Evolutionary conservation across 2,113 vertebrate species (phyloP).

Genomic region (Phyllopteryx taeniolatus): DNA sequence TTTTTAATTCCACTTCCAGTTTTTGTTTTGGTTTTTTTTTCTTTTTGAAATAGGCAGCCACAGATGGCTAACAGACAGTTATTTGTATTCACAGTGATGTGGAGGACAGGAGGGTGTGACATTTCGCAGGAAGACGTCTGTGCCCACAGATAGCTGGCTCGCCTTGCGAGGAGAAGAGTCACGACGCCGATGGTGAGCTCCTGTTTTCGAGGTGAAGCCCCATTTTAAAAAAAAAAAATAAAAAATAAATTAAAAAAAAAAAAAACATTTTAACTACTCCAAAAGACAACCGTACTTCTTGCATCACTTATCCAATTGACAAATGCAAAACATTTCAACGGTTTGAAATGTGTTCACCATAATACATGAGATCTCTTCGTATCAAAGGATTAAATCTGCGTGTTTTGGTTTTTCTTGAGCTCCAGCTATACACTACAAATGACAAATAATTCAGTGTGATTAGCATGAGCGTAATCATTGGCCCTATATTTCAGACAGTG

Average conservation of each 20-base stretch:
- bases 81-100: slow-evolving; percentile 65
- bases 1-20: neutral
- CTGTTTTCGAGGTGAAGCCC: neutral
- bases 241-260: neutral
- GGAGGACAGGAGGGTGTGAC: slow-evolving; percentile 68
- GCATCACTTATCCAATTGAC: too few relatives aligned
- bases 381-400: neutral
- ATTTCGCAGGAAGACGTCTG: slow-evolving; percentile 70
- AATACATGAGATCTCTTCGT: neutral
- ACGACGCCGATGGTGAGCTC: neutral
- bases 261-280: neutral
- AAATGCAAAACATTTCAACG: too few relatives aligned
- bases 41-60: slow-evolving; percentile 19
- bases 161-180: slow-evolving; percentile 31
- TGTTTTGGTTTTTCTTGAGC: neutral
- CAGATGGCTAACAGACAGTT: slow-evolving; percentile 75
- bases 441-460: too few relatives aligned
- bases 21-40: neutral
- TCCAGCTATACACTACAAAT: neutral
- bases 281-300: too few relatives aligned
- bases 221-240: neutral
- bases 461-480: neutral
- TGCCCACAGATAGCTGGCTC: slow-evolving; percentile 53
- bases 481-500: neutral
- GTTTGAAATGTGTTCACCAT: too few relatives aligned